Conservation (phyloP, 92 coral and sea anemone genomes). For the Porites evermanni region DNA sequence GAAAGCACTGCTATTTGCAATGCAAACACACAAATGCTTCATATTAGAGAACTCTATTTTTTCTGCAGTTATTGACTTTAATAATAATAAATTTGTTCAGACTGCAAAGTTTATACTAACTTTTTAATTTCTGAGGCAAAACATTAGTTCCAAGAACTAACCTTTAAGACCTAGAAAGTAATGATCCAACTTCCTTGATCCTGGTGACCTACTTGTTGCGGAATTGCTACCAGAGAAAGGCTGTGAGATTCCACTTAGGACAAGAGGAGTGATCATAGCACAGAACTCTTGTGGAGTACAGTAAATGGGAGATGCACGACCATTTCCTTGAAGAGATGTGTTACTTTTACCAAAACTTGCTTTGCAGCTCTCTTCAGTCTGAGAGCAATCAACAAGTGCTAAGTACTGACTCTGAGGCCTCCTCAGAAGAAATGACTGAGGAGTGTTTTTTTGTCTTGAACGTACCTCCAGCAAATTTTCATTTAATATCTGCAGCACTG, state of each 20-base stretch:
- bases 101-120: too few species aligned
- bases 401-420: slow-evolving; percentile 8
- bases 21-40: too few species aligned
- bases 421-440: not conserved
- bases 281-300: slow-evolving; percentile 18
- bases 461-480: slow-evolving; percentile 44
- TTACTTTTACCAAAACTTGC: not conserved
- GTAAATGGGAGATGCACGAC: slow-evolving; percentile 11
- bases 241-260: slow-evolving; percentile 20
- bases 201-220: not conserved
- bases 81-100: too few species aligned
- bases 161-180: not conserved
- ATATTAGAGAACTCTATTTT: too few species aligned
- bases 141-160: not conserved
- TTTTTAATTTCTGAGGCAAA: not conserved
- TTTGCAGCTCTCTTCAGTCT: slow-evolving; percentile 1
- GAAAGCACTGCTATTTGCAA: too few species aligned
- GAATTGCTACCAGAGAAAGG: not conserved
- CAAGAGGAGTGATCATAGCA: not conserved
- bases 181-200: not conserved
- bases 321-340: not conserved
- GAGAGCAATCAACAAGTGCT: not conserved
- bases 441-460: slow-evolving; percentile 2
- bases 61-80: too few species aligned
- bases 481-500: slow-evolving; percentile 69